phyloP scores from a whole-genome alignment of 64 coral and sea anemone genomes.

The Cladopsammia gracilis region DNA sequence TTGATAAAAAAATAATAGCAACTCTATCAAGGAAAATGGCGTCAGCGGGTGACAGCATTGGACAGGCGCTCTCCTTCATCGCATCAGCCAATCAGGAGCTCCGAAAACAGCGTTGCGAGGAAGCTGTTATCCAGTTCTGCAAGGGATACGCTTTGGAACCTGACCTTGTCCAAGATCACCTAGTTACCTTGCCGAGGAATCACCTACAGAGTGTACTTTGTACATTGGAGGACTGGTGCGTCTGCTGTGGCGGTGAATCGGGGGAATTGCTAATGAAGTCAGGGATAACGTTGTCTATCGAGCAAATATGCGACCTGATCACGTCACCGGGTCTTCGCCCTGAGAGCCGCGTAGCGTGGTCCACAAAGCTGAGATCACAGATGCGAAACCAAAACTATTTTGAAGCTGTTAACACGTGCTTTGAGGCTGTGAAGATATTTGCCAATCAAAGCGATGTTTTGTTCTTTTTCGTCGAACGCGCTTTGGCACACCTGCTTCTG shows the following conservation, averaged over 20 bases:
- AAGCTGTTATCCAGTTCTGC: constrained; percentile 70
- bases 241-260: constrained; percentile 68
- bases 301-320: constrained; percentile 84
- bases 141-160: constrained; percentile 75
- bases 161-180: constrained; percentile 57
- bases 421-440: constrained; percentile 58
- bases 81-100: constrained; percentile 71
- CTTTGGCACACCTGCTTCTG: constrained; percentile 36
- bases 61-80: constrained; percentile 52
- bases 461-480: constrained; percentile 73
- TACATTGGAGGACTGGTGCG: constrained; percentile 86
- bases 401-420: constrained; percentile 59
- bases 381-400: constrained; percentile 64
- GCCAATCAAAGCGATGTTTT: constrained; percentile 3
- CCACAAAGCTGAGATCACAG: constrained; percentile 58
- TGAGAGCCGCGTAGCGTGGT: constrained; percentile 79
- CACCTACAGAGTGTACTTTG: constrained; percentile 62
- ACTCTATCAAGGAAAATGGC: background rate
- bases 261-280: constrained; percentile 39
- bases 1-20: background rate
- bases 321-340: constrained; percentile 65
- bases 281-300: constrained; percentile 60
- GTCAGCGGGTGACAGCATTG: constrained; percentile 4
- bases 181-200: constrained; percentile 54
- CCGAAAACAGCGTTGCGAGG: constrained; percentile 45